Conservation (phyloP, 1,140 invertebrate genomes). For the Trachymyrmex cornetzi region DNA sequence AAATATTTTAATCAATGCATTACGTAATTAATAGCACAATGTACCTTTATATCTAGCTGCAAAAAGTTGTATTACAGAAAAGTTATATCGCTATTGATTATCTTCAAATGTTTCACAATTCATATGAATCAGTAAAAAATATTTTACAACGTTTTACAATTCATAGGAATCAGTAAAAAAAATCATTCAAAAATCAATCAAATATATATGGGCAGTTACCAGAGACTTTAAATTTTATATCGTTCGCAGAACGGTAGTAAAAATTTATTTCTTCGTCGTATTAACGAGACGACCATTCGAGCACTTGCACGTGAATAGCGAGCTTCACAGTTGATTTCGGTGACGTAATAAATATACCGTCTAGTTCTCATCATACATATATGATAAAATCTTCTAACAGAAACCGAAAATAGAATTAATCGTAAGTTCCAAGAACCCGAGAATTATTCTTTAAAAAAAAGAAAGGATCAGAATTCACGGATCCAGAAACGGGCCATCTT, state of each 20-base stretch:
- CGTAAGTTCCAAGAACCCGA: conserved; percentile 16
- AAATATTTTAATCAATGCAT: conserved; percentile 5
- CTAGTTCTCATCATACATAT: conserved; percentile 7
- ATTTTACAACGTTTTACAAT: neutral
- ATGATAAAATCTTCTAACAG: conserved; percentile 8
- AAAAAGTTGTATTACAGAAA: neutral
- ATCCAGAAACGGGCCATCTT: conserved; percentile 10
- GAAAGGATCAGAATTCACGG: conserved; percentile 18
- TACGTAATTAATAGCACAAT: neutral
- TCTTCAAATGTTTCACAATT: neutral
- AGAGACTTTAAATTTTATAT: conserved; percentile 5
- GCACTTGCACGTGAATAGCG: neutral
- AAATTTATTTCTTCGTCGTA: conserved; percentile 24
- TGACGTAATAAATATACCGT: conserved; percentile 11
- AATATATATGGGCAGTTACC: neutral
- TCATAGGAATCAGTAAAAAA: neutral
- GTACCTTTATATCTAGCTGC: neutral
- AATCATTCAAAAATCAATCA: neutral
- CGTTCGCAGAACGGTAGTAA: neutral
- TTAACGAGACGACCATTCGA: neutral
- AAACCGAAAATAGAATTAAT: neutral
- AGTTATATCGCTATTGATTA: neutral
- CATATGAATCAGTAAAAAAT: neutral
- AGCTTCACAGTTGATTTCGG: conserved; percentile 3
- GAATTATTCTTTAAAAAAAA: neutral